phyloP scores from a whole-genome alignment of 2,888 invertebrate species.

The Meandrusa payeni region DNA sequence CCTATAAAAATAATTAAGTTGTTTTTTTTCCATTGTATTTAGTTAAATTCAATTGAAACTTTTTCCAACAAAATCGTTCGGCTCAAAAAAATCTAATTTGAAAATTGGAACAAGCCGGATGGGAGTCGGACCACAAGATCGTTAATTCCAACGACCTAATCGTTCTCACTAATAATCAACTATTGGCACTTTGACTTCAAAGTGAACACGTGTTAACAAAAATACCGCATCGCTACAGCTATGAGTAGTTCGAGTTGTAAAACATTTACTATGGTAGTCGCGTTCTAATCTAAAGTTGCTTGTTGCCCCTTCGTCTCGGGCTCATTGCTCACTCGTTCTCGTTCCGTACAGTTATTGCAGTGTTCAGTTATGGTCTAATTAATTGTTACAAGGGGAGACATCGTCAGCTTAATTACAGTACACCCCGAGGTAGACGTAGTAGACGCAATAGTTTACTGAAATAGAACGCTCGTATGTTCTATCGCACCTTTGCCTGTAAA shows the following conservation, averaged over 20 bases:
- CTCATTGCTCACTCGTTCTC: conserved; percentile 51
- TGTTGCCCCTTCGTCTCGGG: conserved; percentile 36
- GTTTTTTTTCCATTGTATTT: too few relatives aligned
- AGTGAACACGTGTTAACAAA: conserved; percentile 5
- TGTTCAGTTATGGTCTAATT: conserved; percentile 56
- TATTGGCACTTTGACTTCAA: background rate
- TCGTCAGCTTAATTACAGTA: conserved; percentile 63
- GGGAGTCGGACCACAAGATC: too few relatives aligned
- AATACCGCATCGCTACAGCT: conserved; percentile 24
- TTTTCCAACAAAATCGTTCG: too few relatives aligned
- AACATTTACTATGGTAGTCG: conserved; percentile 31
- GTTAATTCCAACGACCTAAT: too few relatives aligned
- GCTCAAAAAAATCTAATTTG: too few relatives aligned
- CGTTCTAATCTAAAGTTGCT: conserved; percentile 53
- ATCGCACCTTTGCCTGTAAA: too few relatives aligned
- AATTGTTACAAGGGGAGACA: conserved; percentile 55
- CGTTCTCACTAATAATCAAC: too few relatives aligned
- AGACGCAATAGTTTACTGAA: too few relatives aligned
- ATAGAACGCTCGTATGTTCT: too few relatives aligned
- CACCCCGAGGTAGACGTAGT: conserved; percentile 27
- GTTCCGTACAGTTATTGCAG: conserved; percentile 46
- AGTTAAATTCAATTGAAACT: too few relatives aligned
- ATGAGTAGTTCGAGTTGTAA: conserved; percentile 30
- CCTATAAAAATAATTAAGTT: too few relatives aligned
- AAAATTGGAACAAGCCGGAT: too few relatives aligned